Percentiles rank a stretch among this genome's conserved stretches.
phyloP scores from a whole-genome alignment of 2,113 vertebrate species.

The Heterotilapia buettikoferi region DNA sequence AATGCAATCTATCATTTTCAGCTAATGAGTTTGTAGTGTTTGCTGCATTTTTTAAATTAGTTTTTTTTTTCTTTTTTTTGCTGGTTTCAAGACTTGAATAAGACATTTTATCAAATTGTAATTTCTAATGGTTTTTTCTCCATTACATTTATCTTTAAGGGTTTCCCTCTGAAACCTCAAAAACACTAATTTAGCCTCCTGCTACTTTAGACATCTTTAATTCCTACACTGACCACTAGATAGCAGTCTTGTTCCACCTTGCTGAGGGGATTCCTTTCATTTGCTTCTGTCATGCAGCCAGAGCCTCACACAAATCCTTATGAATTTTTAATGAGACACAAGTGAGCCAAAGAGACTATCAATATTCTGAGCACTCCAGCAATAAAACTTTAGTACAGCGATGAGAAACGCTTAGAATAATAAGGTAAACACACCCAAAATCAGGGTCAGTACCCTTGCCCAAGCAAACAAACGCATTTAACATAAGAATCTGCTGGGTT shows the following conservation, averaged over 20 bases:
- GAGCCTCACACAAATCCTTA: conserved; percentile 27
- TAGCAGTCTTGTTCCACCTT: conserved; percentile 57
- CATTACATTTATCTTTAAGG: not conserved
- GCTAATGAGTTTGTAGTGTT: not conserved
- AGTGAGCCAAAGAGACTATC: conserved; percentile 66
- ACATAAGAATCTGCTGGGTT: conserved; percentile 19
- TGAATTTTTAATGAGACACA: conserved; percentile 66
- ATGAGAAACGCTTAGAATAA: conserved; percentile 63
- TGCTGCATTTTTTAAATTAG: not conserved
- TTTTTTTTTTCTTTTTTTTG: not conserved
- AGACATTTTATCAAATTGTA: not conserved
- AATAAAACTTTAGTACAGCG: conserved; percentile 66
- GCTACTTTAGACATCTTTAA: not conserved
- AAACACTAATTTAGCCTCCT: not conserved
- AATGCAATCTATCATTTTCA: not conserved
- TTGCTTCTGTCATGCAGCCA: conserved; percentile 19
- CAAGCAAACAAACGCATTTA: conserved; percentile 33
- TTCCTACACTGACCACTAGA: conserved; percentile 51
- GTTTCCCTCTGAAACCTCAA: not conserved
- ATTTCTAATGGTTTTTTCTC: not conserved
- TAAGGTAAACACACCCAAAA: conserved; percentile 62
- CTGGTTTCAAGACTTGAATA: not conserved
- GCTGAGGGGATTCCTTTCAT: not conserved
- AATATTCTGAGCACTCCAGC: conserved; percentile 65
- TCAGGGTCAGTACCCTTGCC: conserved; percentile 28